Evolutionary conservation across 1,140 invertebrate species (phyloP).

Genomic region (Venturia canescens): DNA sequence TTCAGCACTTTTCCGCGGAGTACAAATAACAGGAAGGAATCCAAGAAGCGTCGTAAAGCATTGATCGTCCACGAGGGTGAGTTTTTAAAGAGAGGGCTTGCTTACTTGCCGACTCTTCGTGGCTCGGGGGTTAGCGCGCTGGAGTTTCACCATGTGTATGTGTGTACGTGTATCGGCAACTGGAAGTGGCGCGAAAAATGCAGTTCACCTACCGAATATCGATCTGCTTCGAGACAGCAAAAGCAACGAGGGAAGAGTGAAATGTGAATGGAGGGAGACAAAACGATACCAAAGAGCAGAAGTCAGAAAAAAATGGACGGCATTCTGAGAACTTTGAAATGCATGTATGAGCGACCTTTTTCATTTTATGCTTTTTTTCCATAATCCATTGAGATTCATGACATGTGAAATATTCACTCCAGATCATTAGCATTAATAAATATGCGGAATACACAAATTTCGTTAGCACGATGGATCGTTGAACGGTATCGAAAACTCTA

Average conservation of each 20-base stretch:
- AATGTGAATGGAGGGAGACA: conserved; percentile 17
- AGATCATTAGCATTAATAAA: too few species aligned
- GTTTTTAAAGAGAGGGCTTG: conserved; percentile 28
- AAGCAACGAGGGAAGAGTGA: conserved; percentile 29
- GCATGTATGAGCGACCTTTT: conserved; percentile 41
- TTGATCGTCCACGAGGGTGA: conserved; percentile 28
- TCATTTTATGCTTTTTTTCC: conserved; percentile 36
- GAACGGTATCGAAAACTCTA: too few species aligned
- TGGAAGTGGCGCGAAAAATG: conserved; percentile 4
- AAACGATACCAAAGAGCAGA: conserved; percentile 16
- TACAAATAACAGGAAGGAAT: conserved; percentile 47
- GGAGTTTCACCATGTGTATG: not conserved
- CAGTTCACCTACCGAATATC: conserved; percentile 36
- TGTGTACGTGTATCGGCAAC: conserved; percentile 17
- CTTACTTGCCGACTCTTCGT: conserved; percentile 25
- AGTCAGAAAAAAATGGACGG: not conserved
- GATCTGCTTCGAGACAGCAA: conserved; percentile 33
- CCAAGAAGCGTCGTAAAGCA: conserved; percentile 39
- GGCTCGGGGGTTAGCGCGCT: not conserved
- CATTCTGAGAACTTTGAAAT: conserved; percentile 49
- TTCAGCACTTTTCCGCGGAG: conserved; percentile 42
- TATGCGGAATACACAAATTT: not conserved
- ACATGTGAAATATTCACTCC: too few species aligned
- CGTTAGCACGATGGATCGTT: too few species aligned
- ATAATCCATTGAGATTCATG: not conserved